Evolutionary conservation across 2,113 vertebrate species (phyloP).

Genomic region (Plestiodon gilberti): DNA sequence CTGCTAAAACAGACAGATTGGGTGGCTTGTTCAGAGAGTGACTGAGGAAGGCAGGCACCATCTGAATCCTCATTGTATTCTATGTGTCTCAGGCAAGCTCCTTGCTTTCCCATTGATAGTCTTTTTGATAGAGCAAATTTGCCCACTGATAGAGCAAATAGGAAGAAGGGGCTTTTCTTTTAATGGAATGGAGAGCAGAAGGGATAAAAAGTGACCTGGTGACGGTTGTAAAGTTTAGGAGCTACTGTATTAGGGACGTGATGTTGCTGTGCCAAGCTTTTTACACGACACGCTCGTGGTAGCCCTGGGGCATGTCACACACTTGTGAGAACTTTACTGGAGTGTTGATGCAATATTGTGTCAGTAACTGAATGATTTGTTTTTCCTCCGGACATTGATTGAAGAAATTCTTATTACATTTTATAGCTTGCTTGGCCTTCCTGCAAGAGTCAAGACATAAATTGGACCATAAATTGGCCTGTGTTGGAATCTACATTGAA

Average conservation of each 20-base stretch:
- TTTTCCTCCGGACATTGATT: constrained; percentile 84
- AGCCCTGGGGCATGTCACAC: constrained; percentile 76
- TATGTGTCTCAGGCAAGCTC: too few species aligned
- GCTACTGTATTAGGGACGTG: constrained; percentile 26
- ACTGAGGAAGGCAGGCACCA: too few species aligned
- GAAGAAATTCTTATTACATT: constrained; percentile 85
- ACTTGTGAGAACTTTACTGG: constrained; percentile 76
- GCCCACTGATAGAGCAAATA: background rate
- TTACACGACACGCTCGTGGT: constrained; percentile 36
- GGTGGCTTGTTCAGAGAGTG: too few species aligned
- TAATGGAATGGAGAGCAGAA: constrained; percentile 45
- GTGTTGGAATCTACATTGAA: constrained; percentile 79
- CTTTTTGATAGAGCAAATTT: too few species aligned
- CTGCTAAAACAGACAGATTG: too few species aligned
- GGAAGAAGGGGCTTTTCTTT: constrained; percentile 45
- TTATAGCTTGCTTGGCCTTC: constrained; percentile 82
- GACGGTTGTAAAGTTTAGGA: constrained; percentile 58
- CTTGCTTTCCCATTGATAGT: too few species aligned
- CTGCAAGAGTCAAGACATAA: constrained; percentile 78
- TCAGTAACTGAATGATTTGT: constrained; percentile 79
- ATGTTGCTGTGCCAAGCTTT: constrained; percentile 37
- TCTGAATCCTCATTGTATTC: too few species aligned
- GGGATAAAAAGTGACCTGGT: constrained; percentile 48
- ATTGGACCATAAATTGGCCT: constrained; percentile 83
- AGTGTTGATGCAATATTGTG: constrained; percentile 78